phyloP scores from a whole-genome alignment of 2,888 invertebrate species.

The Leucania comma region DNA sequence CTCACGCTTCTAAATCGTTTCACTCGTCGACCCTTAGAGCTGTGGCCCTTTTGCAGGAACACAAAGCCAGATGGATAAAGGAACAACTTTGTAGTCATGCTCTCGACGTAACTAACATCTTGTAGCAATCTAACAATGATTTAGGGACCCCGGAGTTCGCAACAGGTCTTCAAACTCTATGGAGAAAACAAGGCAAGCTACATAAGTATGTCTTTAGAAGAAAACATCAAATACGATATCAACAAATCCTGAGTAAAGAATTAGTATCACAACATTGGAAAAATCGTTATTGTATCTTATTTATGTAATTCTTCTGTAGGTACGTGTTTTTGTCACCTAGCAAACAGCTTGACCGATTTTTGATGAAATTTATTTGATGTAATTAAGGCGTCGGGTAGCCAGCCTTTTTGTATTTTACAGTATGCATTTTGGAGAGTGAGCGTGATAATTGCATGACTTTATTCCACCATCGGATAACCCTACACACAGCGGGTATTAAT shows the following conservation, averaged over 20 bases:
- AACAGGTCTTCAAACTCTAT: constrained; percentile 9
- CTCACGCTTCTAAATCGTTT: background rate
- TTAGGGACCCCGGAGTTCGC: background rate
- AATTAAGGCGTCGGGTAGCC: too few relatives aligned
- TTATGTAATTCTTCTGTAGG: too few relatives aligned
- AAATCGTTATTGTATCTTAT: too few relatives aligned
- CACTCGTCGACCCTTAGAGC: background rate
- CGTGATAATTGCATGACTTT: too few relatives aligned
- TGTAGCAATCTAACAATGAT: constrained; percentile 14
- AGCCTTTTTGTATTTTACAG: too few relatives aligned
- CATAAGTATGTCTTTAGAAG: background rate
- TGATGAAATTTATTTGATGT: too few relatives aligned
- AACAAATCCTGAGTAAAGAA: background rate
- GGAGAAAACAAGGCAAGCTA: background rate
- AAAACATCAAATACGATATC: background rate
- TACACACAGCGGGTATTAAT: too few relatives aligned
- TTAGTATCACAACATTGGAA: background rate
- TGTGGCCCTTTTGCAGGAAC: background rate
- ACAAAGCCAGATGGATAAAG: background rate
- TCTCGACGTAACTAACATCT: background rate
- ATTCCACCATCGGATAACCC: too few relatives aligned
- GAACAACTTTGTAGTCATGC: background rate
- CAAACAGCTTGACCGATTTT: too few relatives aligned
- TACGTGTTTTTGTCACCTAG: too few relatives aligned
- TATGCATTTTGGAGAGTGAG: too few relatives aligned